Base-by-base conservation (phyloP, 1,140 invertebrate species). In the Hetaerina americana region DNA sequence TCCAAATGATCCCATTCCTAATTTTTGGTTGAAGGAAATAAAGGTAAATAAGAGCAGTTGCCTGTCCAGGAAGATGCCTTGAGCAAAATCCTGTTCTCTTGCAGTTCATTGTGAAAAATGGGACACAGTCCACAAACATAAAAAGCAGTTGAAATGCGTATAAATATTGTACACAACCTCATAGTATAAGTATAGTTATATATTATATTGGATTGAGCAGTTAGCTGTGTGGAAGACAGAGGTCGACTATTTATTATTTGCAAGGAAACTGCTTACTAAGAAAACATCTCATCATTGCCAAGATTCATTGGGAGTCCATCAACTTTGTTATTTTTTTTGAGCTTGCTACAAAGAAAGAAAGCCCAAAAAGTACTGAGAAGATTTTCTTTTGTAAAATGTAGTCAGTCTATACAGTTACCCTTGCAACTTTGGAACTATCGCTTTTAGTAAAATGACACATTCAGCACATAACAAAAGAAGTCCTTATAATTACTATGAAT, bases 101-200 rank as follows among this genome's bases (percentile, higher is more conserved):
- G 68, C 68, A 69, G 68, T 69, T 69, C 68, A 28, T 69, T 69
- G 68, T 69, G 68, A 27, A 69, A n/a, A n/a, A 57, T 57, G 40
- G 40, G 40, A 57, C 10, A 57, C 40, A 18, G 40, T 57, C 40
- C 40, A 57, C 10, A n/a, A 57, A n/a, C 40, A 57, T 57, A 57
- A 57, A 40, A 57, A 57, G 40, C 40, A 5, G 40, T 57, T 57
- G 40, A 57, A 18, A 57, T 57, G 40, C 40, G 22, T 57, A 57
- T 57, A 57, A 57, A 57, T 57, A 57, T 57, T 57, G 40, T 57
- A 57, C 40, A 57, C 40, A 57, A 57, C 40, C 40, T 57, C 40
- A 57, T 57, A 57, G 40, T 57, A 57, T 57, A 57, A 57, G 40
- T 57, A 57, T 57, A 57, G 40, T 1, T 57, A 57, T 57, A 57